Evolutionary conservation across 2,888 invertebrate genomes (phyloP), one percentile per base, ranked within the genome.

Genomic region (Glaucopsyche alexis): DNA sequence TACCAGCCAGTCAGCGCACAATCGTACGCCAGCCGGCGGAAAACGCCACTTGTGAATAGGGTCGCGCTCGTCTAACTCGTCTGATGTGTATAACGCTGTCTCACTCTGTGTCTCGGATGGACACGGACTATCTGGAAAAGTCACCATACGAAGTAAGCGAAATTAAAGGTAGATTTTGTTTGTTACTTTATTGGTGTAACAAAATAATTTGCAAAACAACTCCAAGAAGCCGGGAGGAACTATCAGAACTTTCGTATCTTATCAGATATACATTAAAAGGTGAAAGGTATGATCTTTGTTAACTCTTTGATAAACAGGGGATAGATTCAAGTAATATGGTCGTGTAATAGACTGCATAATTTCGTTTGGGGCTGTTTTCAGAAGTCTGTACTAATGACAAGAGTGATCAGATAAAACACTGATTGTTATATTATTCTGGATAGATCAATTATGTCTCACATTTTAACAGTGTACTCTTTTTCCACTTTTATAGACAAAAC

Each of bases 1-100:
- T 90, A 90, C 78, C 89, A 87, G 74, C 87, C 89, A 2, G 82
- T 91, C 81, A 71, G 71, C 40, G 52, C 71, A 19, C 71, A 71
- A 60, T 81, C 91, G 2, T 94, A 91, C 82, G 93, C 94, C 9
- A 94, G 93, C 84, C 89, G 95, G 78, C 92, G 95, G 79, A 95
- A 95, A 89, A 94, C 95, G 80, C 94, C 94, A 72, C 91, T 95
- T 79, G 94, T 95, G 74, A 95, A 95, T 85, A 78, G 91, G 82
- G 88, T 92, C 49, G 91, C 92, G 42, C 81, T 90, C 76, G 90
- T 90, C 74, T 90, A 86, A 85, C 76, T 69, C 38, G 55, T 19
- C n/a, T 16, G 11, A 8, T 16, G 29, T 13, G 29, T 13, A 60
- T 60, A 29, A 29, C 1, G 60, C 60, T 60, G 60, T 60, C 60